A percentile compares a stretch with the other conserved stretches of the same genome.
phyloP scores from a whole-genome alignment of 2,888 invertebrate genomes.

The Stenichneumon culpator region DNA sequence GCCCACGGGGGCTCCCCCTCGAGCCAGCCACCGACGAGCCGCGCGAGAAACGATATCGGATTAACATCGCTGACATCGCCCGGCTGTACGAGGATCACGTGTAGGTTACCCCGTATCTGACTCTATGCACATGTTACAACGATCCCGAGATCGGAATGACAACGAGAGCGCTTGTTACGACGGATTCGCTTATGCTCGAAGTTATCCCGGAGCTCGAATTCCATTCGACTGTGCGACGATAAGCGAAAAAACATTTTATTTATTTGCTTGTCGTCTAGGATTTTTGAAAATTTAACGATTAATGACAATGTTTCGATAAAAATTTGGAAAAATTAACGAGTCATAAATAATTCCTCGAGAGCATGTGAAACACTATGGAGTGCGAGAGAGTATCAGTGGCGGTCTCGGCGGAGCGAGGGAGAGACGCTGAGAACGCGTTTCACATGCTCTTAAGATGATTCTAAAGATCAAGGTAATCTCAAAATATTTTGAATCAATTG shows the following conservation, averaged over 20 bases:
- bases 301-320: no score
- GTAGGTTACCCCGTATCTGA: conserved; percentile 16
- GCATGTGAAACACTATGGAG: no score
- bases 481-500: no score
- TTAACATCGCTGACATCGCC: conserved; percentile 64
- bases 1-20: conserved; percentile 47
- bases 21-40: conserved; percentile 35
- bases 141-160: conserved; percentile 25
- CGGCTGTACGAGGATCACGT: conserved; percentile 30
- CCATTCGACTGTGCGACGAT: background rate
- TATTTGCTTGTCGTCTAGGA: background rate
- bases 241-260: background rate
- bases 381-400: no score
- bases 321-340: no score
- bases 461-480: no score
- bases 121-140: conserved; percentile 23
- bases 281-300: background rate
- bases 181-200: conserved; percentile 15
- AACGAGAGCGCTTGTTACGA: background rate
- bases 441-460: no score
- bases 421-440: no score
- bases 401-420: no score
- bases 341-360: no score
- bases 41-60: conserved; percentile 61
- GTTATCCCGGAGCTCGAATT: background rate